Evolutionary conservation across 1,140 invertebrate genomes (phyloP).

Genomic region (Megalonaias nervosa): DNA sequence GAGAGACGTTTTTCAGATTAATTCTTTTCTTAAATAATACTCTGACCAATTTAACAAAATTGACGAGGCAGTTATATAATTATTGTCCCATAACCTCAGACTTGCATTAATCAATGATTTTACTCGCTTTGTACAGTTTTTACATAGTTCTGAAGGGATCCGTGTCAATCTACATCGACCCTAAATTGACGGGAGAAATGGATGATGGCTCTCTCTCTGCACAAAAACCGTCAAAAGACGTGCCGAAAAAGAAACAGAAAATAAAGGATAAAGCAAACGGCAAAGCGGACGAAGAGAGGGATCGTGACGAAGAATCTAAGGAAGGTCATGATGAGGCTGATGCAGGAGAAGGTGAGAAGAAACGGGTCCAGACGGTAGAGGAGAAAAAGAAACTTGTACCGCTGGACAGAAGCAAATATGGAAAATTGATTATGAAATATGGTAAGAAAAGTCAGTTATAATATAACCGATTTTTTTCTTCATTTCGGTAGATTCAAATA

Average conservation of each 20-base stretch:
- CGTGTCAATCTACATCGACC: slow-evolving; percentile 63
- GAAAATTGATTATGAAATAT: slow-evolving; percentile 59
- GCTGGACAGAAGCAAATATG: slow-evolving; percentile 51
- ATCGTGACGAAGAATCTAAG: background rate
- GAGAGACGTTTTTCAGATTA: no score
- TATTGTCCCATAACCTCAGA: no score
- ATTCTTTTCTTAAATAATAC: no score
- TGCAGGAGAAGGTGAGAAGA: slow-evolving; percentile 12
- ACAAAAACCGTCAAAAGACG: slow-evolving; percentile 18
- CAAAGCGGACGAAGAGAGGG: slow-evolving; percentile 4
- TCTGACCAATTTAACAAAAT: no score
- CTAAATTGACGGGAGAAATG: slow-evolving; percentile 60
- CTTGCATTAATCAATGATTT: background rate
- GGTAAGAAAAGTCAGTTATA: slow-evolving; percentile 32
- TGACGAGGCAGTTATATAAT: no score
- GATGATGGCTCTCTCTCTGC: background rate
- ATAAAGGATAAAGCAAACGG: background rate
- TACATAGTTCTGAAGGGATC: slow-evolving; percentile 62
- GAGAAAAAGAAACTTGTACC: slow-evolving; percentile 30
- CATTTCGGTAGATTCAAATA: background rate
- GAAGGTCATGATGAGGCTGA: slow-evolving; percentile 17
- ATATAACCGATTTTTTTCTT: no score
- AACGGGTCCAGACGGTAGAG: slow-evolving; percentile 2
- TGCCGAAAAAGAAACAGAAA: slow-evolving; percentile 9
- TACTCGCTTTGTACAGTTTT: slow-evolving; percentile 47